Conservation (phyloP, 2,797 vertebrate species). For the Phalloptychus januarius region DNA sequence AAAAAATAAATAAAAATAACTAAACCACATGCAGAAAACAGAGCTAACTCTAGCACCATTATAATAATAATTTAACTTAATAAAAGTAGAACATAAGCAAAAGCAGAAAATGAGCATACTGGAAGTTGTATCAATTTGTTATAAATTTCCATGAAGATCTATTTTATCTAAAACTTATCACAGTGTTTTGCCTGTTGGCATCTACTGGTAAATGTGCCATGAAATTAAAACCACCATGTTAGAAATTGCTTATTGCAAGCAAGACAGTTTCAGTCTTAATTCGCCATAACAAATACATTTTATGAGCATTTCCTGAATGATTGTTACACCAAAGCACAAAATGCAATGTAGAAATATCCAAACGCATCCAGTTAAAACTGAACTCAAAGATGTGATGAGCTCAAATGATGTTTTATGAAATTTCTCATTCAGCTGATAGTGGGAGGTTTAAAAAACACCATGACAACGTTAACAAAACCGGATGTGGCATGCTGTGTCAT, state of each 20-base stretch:
- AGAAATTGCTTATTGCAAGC: constrained; percentile 29
- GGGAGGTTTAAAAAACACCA: constrained; percentile 38
- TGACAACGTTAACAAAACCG: constrained; percentile 32
- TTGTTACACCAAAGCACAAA: constrained; percentile 31
- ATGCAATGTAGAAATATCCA: constrained; percentile 3
- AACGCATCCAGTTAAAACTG: constrained; percentile 4
- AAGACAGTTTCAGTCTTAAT: constrained; percentile 27
- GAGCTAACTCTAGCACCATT: not conserved
- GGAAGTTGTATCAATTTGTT: not conserved
- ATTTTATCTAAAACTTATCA: constrained; percentile 22
- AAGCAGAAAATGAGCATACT: not conserved
- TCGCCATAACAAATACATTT: constrained; percentile 30
- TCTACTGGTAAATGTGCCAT: constrained; percentile 52
- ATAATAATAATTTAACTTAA: not conserved
- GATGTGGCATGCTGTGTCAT: constrained; percentile 28
- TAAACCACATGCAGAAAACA: constrained; percentile 1
- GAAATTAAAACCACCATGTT: constrained; percentile 40
- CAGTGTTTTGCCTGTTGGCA: constrained; percentile 4
- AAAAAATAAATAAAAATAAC: constrained; percentile 25
- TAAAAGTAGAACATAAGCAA: not conserved
- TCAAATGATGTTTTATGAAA: constrained; percentile 14
- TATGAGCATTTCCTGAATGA: constrained; percentile 26
- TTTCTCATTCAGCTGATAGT: constrained; percentile 27
- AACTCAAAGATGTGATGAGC: constrained; percentile 6
- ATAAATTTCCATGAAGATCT: constrained; percentile 8